Evolutionary conservation across 2,797 vertebrate genomes (phyloP), one percentile per base, ranked within the genome.

Genomic region (Pangasius larnaudii): DNA sequence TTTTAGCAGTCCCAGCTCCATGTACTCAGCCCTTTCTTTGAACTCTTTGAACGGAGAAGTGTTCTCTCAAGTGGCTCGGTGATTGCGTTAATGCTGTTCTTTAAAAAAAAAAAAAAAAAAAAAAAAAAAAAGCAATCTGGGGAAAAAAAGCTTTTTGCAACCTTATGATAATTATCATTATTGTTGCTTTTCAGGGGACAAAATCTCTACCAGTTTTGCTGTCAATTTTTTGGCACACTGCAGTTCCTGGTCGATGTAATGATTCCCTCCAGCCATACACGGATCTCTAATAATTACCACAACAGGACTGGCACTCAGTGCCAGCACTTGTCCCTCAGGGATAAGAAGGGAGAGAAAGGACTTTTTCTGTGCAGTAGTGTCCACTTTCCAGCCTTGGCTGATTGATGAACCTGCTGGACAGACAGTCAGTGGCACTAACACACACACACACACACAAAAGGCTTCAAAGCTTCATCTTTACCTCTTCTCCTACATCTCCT

Each of bases 311-410:
- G 86, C 42, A 87, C 88, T 85, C 81, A 69, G 59, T 36, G 87
- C 79, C 87, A 86, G 89, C 87, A 42, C 77, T 86, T 86, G 81
- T 89, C 85, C 88, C 81, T 77, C 88, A 63, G 87, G 88, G 87
- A 87, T 69, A 86, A 86, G 75, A 85, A 63, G 61, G 3, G 19
- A 69, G 63, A 87, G 58, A 71, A 59, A 84, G 33, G 59, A 56
- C 59, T 78, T 81, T 86, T 88, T 67, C 74, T 33, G 72, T 30
- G 81, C 67, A 58, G 67, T 79, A 75, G 51, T 69, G 81, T 89
- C 86, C 84, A 89, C 74, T 84, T 72, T 88, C 67, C 39, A 67
- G 65, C 65, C 61, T 79, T 75, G 42, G 78, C 67, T 58, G 81
- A 87, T 87, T 89, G 82, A 74, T 87, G 67, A 36, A 88, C 49